Evolutionary conservation across 2,797 vertebrate species (phyloP), one percentile per base, ranked within the genome.

Genomic region (Neosilurus mollespiculum): DNA sequence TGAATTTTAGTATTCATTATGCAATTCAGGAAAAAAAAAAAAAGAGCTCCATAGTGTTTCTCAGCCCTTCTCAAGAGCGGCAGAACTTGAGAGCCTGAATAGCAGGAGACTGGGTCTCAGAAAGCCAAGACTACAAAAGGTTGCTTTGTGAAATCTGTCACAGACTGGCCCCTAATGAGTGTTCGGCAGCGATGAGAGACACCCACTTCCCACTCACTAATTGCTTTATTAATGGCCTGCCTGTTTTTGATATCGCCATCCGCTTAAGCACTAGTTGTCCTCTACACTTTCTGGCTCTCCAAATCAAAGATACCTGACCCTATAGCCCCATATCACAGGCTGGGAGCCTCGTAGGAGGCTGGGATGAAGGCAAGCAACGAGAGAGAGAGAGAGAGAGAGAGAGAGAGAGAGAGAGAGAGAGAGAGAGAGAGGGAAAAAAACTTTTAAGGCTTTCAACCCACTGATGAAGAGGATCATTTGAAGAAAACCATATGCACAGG

Each of bases 401-500:
- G 61, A 78, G 75, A 78, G 59, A 54, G 18, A 51, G 69, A 80
- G 79, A 81, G 81, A 88, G 87, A 87, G 61, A 78, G 75, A 78
- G 59, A 54, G 18, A 49, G 69, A 80, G 79, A 81, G 81, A 88
- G 30, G 2, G 30, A 30, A 81, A 82, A 88, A 87, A 87, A 87
- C 83, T 89, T 89, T 91, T 71, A 85, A 86, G 86, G 75, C 84
- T 84, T 89, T 87, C 80, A 85, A 82, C 37, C 85, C 85, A 81
- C 87, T 85, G 84, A 82, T 83, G 87, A 91, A 86, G 81, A 69
- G 82, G 87, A 92, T 88, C 87, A 91, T 92, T 93, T 92, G 86
- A 90, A 80, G 87, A 90, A 89, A 93, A 93, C 78, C 92, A 94
- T 94, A 94, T 94, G 93, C 81, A 90, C 18, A 70, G 89, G 88